phyloP scores from a whole-genome alignment of 1,140 invertebrate genomes.

The Yoshiicerus persimilis region DNA sequence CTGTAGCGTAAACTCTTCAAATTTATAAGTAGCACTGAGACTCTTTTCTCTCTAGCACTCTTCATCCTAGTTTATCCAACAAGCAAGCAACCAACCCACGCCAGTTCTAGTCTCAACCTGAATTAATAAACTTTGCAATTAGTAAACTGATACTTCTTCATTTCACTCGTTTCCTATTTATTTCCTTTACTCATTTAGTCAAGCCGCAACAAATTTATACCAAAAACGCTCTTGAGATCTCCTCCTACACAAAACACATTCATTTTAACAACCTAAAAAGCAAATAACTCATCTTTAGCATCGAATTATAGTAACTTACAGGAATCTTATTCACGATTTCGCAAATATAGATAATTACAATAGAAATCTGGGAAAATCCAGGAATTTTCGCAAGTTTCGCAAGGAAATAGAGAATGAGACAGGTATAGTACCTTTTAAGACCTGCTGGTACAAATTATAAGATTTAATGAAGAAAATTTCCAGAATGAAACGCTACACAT shows the following conservation, averaged over 20 bases:
- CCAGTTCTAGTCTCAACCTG: background rate
- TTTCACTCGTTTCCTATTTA: background rate
- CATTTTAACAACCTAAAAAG: background rate
- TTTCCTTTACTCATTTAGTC: background rate
- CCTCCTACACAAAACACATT: background rate
- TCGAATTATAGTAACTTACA: background rate
- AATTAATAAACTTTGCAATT: background rate
- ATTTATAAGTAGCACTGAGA: background rate
- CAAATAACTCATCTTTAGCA: background rate
- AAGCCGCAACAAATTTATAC: background rate
- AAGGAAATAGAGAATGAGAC: background rate
- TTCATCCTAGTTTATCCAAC: background rate
- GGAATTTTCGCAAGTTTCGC: background rate
- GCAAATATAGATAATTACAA: background rate
- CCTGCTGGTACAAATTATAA: no score
- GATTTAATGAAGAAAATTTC: background rate
- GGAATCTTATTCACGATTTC: background rate
- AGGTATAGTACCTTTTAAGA: background rate
- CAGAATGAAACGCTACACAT: no score
- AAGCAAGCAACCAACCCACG: background rate
- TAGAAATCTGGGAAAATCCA: background rate
- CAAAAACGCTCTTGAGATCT: background rate
- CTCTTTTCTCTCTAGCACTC: background rate
- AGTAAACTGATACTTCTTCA: background rate
- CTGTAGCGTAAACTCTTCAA: background rate